Evolutionary conservation across 35 echinoderm and acorn worm genomes (phyloP), one percentile per base, ranked within the genome.

Genomic region (Ptychodera flava): DNA sequence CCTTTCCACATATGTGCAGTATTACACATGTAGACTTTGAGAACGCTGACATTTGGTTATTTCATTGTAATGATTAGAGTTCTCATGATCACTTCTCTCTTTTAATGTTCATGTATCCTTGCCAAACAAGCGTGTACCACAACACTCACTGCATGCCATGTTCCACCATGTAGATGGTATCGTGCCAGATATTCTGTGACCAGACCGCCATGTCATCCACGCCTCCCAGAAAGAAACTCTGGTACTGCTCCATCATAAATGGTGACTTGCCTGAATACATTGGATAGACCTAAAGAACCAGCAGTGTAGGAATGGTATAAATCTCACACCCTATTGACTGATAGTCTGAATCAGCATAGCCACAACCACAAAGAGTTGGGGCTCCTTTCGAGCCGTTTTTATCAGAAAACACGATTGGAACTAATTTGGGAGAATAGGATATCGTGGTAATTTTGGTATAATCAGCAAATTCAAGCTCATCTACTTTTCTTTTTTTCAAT

Each of bases 171-270:
- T 38, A 33, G 15, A 93, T 79, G 28, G 91, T 80, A 35, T 88
- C 87, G 78, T 84, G 87, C 91, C 91, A 93, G 1, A 93, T 35
- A 52, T 82, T 93, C 2, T 52, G 53, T 22, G 87, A 89, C 91
- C 87, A 89, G 16, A 77, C 78, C 6, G 91, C 86, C 91, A 93
- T 93, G 33, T n/a, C n/a, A n/a, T n/a, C n/a, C n/a, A n/a, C n/a
- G n/a, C n/a, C n/a, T n/a, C n/a, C n/a, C n/a, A n/a, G 83, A 33
- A 93, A 93, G 32, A 89, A 93, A 16, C 78, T 80, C 78, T 89
- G 87, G 35, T 86, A 89, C 30, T 89, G 76, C 78, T 89, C 91
- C 1, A 89, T 87, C 87, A 93, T 79, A 79, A 85, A 93, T 1
- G 91, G 91, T 2, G 87, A 89, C 35, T 89, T 89, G 31, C 35